Conservation (phyloP, 2,888 invertebrate species). For the Stenurella melanura region DNA sequence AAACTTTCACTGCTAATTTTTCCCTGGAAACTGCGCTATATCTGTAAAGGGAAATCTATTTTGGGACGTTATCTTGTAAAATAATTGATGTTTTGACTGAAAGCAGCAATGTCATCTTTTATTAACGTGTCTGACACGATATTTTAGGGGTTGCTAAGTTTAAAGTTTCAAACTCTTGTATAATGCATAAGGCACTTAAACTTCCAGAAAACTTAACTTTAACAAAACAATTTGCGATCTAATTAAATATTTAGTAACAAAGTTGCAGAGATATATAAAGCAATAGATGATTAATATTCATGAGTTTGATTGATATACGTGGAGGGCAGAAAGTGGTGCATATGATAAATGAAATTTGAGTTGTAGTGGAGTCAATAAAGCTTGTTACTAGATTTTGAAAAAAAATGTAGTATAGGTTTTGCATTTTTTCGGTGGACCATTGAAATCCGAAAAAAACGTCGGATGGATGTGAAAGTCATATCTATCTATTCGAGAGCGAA, state of each 20-base stretch:
- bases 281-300: background rate
- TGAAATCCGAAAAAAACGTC: too few relatives aligned
- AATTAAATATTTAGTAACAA: constrained; percentile 32
- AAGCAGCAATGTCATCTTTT: constrained; percentile 17
- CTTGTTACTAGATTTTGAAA: too few relatives aligned
- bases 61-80: background rate
- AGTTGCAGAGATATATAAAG: constrained; percentile 1
- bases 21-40: too few relatives aligned
- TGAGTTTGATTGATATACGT: background rate
- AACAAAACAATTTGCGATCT: constrained; percentile 33
- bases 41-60: background rate
- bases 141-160: constrained; percentile 28
- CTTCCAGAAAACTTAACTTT: constrained; percentile 28
- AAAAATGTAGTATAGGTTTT: too few relatives aligned
- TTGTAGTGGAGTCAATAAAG: too few relatives aligned
- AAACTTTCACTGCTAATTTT: too few relatives aligned
- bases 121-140: constrained; percentile 24
- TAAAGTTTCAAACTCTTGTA: constrained; percentile 36
- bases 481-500: too few relatives aligned
- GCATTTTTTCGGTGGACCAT: too few relatives aligned
- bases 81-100: constrained; percentile 4
- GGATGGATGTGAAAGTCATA: too few relatives aligned
- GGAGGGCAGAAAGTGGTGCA: background rate
- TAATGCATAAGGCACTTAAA: constrained; percentile 39
- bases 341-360: too few relatives aligned